A percentile compares a stretch with the other conserved stretches of the same genome.
Conservation (phyloP, 2,888 invertebrate genomes). For the Limnephilus marmoratus region DNA sequence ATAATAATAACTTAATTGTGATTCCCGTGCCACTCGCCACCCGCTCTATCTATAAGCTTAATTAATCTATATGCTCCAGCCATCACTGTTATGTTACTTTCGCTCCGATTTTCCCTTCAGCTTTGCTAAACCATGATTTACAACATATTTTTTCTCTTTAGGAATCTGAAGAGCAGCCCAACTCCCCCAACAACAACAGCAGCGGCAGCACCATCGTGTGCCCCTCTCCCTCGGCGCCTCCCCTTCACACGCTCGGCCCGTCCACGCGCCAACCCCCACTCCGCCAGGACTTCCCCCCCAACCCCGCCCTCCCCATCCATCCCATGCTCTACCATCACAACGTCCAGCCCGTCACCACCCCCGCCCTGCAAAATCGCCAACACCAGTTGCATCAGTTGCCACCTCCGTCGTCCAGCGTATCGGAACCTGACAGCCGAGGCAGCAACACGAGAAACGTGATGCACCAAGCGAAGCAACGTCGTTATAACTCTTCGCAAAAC, state of each 20-base stretch:
- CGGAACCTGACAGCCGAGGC: conserved; percentile 55
- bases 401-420: conserved; percentile 60
- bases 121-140: not conserved
- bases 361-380: conserved; percentile 34
- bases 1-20: too few relatives aligned
- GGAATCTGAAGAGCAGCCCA: conserved; percentile 68
- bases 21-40: too few relatives aligned
- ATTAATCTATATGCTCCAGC: not conserved
- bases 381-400: not conserved
- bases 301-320: conserved; percentile 70
- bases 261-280: conserved; percentile 16
- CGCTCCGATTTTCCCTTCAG: not conserved
- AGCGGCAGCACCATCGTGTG: conserved; percentile 26
- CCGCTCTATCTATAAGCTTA: not conserved
- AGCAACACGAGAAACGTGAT: conserved; percentile 39
- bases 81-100: not conserved
- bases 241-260: conserved; percentile 71
- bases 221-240: conserved; percentile 13
- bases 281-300: conserved; percentile 68
- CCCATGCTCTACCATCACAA: conserved; percentile 23
- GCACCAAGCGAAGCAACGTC: conserved; percentile 70
- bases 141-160: conserved; percentile 38
- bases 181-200: conserved; percentile 68
- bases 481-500: conserved; percentile 70
- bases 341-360: conserved; percentile 56